Base-by-base conservation (phyloP, 2,888 invertebrate species). In the Baronia brevicornis region DNA sequence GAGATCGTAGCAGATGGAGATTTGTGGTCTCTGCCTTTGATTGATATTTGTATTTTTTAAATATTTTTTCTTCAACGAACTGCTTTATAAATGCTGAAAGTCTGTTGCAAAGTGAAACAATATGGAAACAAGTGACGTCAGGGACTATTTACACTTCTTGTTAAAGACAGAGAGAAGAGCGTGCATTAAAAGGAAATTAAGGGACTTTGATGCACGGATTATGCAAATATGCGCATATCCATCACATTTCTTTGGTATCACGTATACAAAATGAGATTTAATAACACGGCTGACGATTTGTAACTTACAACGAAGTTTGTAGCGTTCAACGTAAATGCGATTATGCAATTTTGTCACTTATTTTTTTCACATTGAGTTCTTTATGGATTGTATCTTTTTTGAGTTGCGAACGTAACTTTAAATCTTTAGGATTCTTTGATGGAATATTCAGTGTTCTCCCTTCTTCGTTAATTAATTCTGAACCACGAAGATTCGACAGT, bases 101-200 rank as follows among this genome's bases (percentile, higher is more conserved):
- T n/a, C n/a, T n/a, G n/a, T n/a, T n/a, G n/a, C n/a, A n/a, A n/a
- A n/a, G n/a, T n/a, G n/a, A n/a, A n/a, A n/a, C n/a, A n/a, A n/a
- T n/a, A n/a, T n/a, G n/a, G n/a, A n/a, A n/a, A n/a, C n/a, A n/a
- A n/a, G n/a, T n/a, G n/a, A n/a, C n/a, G n/a, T n/a, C n/a, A n/a
- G n/a, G n/a, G n/a, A n/a, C n/a, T n/a, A n/a, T 18, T 15, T 21
- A 17, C 28, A 34, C 21, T 14, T 9, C 22, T 28, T n/a, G 14
- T 7, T 18, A 30, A 6, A 21, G 25, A 7, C 25, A n/a, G 36
- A 37, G 36, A 29, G 34, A 33, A 29, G 28, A 55, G 52, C 60
- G 54, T 46, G 64, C 69, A 73, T 78, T 70, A 80, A 77, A 80
- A 79, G 71, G 79, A 80, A 78, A 80, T 82, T 78, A 79, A 75